Percentiles rank a stretch among this genome's conserved stretches.
Evolutionary conservation across 2,797 vertebrate genomes (phyloP).

Genomic region (Remorina albescens): DNA sequence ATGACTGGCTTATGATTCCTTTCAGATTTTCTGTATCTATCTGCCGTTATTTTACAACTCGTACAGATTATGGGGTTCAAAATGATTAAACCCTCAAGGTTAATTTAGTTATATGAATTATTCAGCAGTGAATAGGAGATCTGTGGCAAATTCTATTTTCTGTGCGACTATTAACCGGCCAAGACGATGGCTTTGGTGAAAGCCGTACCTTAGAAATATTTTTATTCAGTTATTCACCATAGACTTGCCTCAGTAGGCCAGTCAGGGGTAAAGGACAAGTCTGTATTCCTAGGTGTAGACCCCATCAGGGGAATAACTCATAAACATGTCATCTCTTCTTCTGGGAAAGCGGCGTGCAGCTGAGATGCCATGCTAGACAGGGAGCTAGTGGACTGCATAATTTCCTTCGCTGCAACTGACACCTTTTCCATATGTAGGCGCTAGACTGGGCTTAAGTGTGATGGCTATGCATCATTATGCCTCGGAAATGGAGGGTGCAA

Average conservation of each 20-base stretch:
- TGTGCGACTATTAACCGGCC: constrained; percentile 18
- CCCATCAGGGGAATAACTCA: constrained; percentile 79
- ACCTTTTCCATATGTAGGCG: constrained; percentile 86
- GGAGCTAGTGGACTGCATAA: constrained; percentile 85
- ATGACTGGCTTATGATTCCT: constrained; percentile 5
- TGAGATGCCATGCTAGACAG: constrained; percentile 80
- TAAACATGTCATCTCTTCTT: constrained; percentile 84
- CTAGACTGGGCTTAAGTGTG: constrained; percentile 83
- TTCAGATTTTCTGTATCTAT: constrained; percentile 24
- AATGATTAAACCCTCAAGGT: constrained; percentile 44
- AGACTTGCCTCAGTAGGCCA: constrained; percentile 60
- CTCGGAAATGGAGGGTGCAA: constrained; percentile 84
- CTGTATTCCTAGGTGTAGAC: constrained; percentile 75
- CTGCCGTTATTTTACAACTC: constrained; percentile 27
- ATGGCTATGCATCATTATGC: constrained; percentile 89
- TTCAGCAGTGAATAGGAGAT: constrained; percentile 27
- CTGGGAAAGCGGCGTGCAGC: constrained; percentile 73
- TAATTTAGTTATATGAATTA: constrained; percentile 28
- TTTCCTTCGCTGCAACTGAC: constrained; percentile 81
- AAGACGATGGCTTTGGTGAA: constrained; percentile 28
- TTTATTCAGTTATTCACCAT: constrained; percentile 74
- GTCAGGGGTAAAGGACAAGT: constrained; percentile 71
- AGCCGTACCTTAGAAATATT: constrained; percentile 40
- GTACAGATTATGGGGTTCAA: constrained; percentile 25
- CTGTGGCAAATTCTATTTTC: constrained; percentile 28